Evolutionary conservation across 2,888 invertebrate genomes (phyloP), one percentile per base, ranked within the genome.

Genomic region (Cataglyphis albicans): DNA sequence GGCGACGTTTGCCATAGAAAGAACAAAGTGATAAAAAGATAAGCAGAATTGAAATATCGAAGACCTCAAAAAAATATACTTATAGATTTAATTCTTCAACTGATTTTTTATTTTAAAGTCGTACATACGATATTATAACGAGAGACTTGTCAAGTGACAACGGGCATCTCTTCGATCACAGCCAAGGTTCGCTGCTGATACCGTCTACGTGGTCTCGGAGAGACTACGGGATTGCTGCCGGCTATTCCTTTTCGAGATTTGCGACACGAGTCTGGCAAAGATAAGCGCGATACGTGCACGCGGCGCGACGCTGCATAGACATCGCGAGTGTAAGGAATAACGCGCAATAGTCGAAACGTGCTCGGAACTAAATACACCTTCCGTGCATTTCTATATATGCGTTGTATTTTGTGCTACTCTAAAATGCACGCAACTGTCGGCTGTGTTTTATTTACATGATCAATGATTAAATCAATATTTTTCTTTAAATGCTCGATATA

Each of bases 231-330:
- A 81, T 67, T 64, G 61, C 70, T 76, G 55, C 75, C 70, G 83
- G 75, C 88, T 83, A 78, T 83, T 84, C 76, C 84, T 84, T 80
- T 82, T 55, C 70, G 85, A 89, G 89, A 89, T 89, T 89, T 86
- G 89, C 84, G 89, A 89, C 85, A 84, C 65, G 44, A 81, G 72
- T 18, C 44, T 29, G 81, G 29, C 61, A n/a, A 55, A 63, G 81
- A 70, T 82, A 82, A 68, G 38, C 76, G 64, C 55, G 82, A 78
- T 72, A 80, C 25, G 59, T 59, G 44, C 32, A 57, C 70, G 57
- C 21, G 72, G 21, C 68, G 32, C 78, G 41, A 68, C 59, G 29
- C 48, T 59, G 59, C 35, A 59, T 61, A 72, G 35, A 80, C 78
- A 48, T 72, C 44, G 59, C 72, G 67, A 76, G 67, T n/a, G 57